A percentile compares a stretch with the other conserved stretches of the same genome.
Conservation (phyloP, 2,113 vertebrate genomes). For the Parotia lawesii region DNA sequence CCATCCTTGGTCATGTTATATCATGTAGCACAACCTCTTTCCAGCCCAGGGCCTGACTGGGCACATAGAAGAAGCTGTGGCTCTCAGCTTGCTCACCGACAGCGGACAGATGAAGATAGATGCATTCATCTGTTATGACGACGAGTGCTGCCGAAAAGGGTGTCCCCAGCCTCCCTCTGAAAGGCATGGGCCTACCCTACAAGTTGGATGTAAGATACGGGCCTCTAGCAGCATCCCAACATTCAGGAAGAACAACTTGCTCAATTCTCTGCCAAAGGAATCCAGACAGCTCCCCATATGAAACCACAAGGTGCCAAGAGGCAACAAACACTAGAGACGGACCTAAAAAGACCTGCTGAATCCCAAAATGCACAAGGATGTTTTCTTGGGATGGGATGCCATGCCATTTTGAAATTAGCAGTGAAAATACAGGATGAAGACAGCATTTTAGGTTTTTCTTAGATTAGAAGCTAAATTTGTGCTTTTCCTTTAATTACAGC, state of each 20-base stretch:
- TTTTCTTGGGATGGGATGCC: background rate
- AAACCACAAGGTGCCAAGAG: background rate
- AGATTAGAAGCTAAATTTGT: background rate
- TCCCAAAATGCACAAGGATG: background rate
- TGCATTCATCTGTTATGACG: fast-evolving
- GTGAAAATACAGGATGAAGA: background rate
- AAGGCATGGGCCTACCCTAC: background rate
- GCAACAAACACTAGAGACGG: background rate
- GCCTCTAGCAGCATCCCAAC: background rate
- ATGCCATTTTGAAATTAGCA: background rate
- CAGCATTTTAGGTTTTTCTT: background rate
- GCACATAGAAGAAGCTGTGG: background rate
- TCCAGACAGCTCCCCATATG: background rate
- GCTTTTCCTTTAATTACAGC: background rate
- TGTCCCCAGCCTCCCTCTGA: background rate
- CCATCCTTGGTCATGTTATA: background rate
- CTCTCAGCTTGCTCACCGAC: background rate
- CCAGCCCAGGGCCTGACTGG: background rate
- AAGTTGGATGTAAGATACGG: background rate
- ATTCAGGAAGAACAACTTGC: background rate
- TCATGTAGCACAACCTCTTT: background rate
- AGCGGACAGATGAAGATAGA: background rate
- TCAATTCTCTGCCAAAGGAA: background rate
- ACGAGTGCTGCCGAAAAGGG: background rate
- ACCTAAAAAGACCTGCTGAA: background rate